Evolutionary conservation across 2,113 vertebrate species (phyloP).

Genomic region (Strigops habroptila): DNA sequence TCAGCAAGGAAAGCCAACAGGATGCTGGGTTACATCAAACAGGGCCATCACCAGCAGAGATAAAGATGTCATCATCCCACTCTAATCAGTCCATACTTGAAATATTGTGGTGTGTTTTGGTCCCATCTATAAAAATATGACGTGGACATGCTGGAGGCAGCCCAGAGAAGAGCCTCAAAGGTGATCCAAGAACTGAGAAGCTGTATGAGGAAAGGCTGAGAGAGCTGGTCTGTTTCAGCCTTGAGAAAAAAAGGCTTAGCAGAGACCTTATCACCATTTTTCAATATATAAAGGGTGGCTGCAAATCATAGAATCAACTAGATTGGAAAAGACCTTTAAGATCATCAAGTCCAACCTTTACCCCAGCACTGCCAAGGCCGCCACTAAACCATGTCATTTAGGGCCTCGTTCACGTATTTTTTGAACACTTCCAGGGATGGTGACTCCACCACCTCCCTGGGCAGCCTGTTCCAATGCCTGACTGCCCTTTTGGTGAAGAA

Average conservation of each 20-base stretch:
- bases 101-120: background rate
- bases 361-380: background rate
- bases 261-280: background rate
- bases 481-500: background rate
- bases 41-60: background rate
- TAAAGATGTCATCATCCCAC: background rate
- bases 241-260: background rate
- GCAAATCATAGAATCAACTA: background rate
- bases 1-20: background rate
- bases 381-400: background rate
- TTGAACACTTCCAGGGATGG: background rate
- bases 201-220: background rate
- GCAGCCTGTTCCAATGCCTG: background rate
- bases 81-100: background rate
- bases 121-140: background rate
- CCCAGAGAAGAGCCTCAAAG: background rate
- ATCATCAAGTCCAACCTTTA: background rate
- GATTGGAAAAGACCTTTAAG: background rate
- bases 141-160: background rate
- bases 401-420: background rate
- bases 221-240: background rate
- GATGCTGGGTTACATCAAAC: background rate
- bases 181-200: background rate
- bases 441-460: background rate
- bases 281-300: background rate